phyloP scores from a whole-genome alignment of 2,797 vertebrate genomes.

The Orientallactaga sibirica region DNA sequence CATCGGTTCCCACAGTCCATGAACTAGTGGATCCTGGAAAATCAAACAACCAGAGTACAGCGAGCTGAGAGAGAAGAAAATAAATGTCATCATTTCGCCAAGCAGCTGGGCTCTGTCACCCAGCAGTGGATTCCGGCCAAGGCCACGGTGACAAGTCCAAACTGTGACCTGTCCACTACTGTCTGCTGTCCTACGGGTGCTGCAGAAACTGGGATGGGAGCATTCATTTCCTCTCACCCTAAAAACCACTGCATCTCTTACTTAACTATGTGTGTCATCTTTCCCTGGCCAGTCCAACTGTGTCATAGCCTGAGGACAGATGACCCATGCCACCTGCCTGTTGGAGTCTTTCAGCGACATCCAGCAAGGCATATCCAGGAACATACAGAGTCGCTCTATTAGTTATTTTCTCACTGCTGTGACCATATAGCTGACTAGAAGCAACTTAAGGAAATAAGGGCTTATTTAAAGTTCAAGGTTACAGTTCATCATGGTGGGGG shows the following conservation, averaged over 20 bases:
- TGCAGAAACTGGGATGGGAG: too few species aligned
- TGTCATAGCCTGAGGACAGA: background rate
- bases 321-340: too few species aligned
- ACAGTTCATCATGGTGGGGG: too few species aligned
- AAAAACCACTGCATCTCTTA: background rate
- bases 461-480: too few species aligned
- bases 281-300: background rate
- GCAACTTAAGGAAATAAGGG: too few species aligned
- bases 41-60: constrained; percentile 25
- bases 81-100: background rate
- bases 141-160: background rate
- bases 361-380: too few species aligned
- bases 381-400: background rate
- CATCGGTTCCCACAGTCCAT: constrained; percentile 92
- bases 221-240: background rate
- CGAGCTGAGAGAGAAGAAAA: background rate
- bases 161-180: background rate
- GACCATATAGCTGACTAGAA: too few species aligned
- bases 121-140: background rate
- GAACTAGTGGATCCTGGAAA: constrained; percentile 91
- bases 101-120: background rate
- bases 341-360: background rate
- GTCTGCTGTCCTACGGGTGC: background rate
- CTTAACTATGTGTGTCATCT: background rate
- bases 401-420: too few species aligned